These are phyloP conservation scores for Monarcha castaneiventris DNA, from an alignment of 2,113 vertebrate species.

Conservation along the genomic window DNA sequence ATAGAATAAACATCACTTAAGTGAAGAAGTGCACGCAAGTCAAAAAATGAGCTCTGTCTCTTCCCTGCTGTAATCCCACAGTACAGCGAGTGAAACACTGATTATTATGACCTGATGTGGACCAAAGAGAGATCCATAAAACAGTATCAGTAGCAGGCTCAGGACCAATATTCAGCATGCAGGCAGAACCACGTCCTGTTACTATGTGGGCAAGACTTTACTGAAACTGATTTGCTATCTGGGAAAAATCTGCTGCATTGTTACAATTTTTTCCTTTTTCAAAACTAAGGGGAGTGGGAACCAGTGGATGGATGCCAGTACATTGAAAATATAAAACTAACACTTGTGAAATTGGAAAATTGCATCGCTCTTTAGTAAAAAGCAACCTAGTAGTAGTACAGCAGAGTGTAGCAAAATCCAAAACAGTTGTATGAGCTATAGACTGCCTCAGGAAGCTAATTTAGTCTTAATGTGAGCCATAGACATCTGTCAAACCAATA, in stretches of 20 bases:
- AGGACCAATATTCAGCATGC: background rate
- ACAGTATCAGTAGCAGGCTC: background rate
- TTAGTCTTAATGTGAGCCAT: constrained; percentile 34
- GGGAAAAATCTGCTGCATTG: background rate
- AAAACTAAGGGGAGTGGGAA: background rate
- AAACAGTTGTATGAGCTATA: background rate
- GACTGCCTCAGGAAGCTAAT: constrained; percentile 27
- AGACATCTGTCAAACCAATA: constrained; percentile 37
- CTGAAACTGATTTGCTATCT: background rate
- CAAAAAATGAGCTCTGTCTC: background rate
- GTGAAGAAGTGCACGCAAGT: background rate
- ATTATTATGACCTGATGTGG: background rate
- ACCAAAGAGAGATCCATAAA: background rate
- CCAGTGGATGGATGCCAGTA: background rate
- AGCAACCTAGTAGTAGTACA: background rate
- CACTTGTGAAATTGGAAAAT: background rate
- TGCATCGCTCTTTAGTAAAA: background rate
- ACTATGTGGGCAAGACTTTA: background rate
- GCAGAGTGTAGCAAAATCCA: background rate
- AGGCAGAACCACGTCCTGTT: background rate
- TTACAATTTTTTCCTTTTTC: background rate
- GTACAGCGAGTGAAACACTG: background rate
- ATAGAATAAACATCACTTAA: background rate
- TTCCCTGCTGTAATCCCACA: background rate
- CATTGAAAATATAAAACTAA: background rate